phyloP scores from a whole-genome alignment of 2,113 vertebrate species.

The Vulpes vulpes region DNA sequence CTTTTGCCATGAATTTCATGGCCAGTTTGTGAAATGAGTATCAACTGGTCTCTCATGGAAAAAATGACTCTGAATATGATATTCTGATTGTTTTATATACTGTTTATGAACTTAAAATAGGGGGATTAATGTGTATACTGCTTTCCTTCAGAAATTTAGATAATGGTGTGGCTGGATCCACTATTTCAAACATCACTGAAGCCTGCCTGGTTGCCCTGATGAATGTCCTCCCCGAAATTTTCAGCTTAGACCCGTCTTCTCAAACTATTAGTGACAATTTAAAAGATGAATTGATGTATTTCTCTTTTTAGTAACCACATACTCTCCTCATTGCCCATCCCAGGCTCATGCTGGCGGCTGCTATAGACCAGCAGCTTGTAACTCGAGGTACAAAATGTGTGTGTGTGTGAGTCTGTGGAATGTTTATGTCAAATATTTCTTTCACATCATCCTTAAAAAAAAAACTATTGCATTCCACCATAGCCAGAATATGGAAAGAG shows the following conservation, averaged over 20 bases:
- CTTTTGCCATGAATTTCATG: slow-evolving; percentile 11
- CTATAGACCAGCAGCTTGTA: neutral
- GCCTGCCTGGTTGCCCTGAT: neutral
- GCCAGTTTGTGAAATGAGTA: neutral
- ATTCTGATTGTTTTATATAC: neutral
- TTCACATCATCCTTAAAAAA: neutral
- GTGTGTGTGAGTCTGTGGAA: neutral
- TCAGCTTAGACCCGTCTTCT: neutral
- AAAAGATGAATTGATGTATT: neutral
- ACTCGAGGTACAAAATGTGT: neutral
- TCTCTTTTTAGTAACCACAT: neutral
- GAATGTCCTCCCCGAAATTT: neutral
- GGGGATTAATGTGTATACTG: neutral
- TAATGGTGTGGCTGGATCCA: neutral
- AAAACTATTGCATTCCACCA: no score
- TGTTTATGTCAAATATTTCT: slow-evolving; percentile 16
- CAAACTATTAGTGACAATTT: slow-evolving; percentile 9
- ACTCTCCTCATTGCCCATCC: neutral
- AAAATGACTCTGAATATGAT: neutral
- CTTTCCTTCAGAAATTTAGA: neutral
- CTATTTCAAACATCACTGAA: neutral
- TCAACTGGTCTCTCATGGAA: neutral
- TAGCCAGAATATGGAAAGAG: no score
- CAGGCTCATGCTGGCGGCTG: neutral
- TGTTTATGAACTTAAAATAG: neutral